Base-by-base conservation (phyloP, 1,140 invertebrate genomes). In the Drosophila ogumai region DNA sequence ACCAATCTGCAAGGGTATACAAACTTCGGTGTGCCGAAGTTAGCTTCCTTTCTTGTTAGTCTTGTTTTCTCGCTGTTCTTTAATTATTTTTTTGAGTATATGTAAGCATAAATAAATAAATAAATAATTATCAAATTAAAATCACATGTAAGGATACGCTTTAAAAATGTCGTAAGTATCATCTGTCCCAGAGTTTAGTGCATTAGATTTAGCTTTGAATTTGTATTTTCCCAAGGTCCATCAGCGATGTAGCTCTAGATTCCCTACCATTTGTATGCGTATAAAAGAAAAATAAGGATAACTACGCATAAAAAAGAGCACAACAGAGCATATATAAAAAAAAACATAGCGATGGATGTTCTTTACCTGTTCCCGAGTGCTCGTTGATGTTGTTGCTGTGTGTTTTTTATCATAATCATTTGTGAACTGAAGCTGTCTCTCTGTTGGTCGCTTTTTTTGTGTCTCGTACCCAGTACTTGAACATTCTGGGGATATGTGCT, bases 341-440 rank as follows among this genome's bases (percentile, higher is more conserved):
- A 49, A 72, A 79, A 78, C 74, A 77, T 56, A 59, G 49, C 75
- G 60, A 64, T 75, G 55, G 61, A 67, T 84, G 81, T 84, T 85
- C 82, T 81, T 74, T 84, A 84, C 81, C 81, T 84, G 81, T 85
- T 84, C 57, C 50, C 47, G 22, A 63, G 71, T 82, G 36, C 25
- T 77, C 46, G 25, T 50, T 68, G 25, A 32, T 69, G 34, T 44
- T 77, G 73, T 44, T 38, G 61, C 63, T 52, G 32, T 68, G 19
- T 60, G 63, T 65, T 65, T 58, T 80, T 69, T 84, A 84, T 81
- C 82, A 81, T 85, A 81, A 84, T 84, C 81, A 85, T 85, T 84
- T 84, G 81, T 73, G 77, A 58, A 68, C 76, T 80, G 76, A 74
- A 47, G 72, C 54, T 69, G 52, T 69, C 65, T 47, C 43, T 41